A percentile compares a stretch with the other conserved stretches of the same genome.
Evolutionary conservation across 2,888 invertebrate species (phyloP).

Genomic region (Amphipoea lucens): DNA sequence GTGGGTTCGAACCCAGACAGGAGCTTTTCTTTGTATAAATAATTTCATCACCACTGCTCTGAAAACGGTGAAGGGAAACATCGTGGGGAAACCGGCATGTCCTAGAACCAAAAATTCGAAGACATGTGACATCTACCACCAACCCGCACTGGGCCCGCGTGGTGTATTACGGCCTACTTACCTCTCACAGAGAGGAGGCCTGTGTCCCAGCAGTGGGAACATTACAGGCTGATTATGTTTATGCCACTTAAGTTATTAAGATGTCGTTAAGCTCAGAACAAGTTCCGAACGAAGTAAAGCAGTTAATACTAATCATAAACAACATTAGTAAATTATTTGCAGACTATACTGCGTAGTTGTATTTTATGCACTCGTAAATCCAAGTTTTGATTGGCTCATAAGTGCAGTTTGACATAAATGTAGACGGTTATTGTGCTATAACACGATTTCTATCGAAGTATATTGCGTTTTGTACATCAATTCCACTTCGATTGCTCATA

Average conservation of each 20-base stretch:
- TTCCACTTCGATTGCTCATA: conserved; percentile 41
- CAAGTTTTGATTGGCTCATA: conserved; percentile 46
- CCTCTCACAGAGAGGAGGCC: too few relatives aligned
- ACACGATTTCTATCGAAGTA: conserved; percentile 39
- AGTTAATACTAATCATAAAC: conserved; percentile 43
- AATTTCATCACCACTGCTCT: too few relatives aligned
- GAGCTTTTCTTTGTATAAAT: too few relatives aligned
- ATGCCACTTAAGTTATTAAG: conserved; percentile 35
- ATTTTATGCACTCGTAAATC: conserved; percentile 54
- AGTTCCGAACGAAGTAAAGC: conserved; percentile 25
- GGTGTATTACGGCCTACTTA: too few relatives aligned
- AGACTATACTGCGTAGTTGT: conserved; percentile 45
- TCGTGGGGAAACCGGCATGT: too few relatives aligned
- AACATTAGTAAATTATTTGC: conserved; percentile 42
- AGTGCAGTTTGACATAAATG: conserved; percentile 57
- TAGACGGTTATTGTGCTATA: conserved; percentile 44
- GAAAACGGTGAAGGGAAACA: too few relatives aligned
- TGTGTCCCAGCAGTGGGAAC: too few relatives aligned
- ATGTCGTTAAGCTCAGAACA: conserved; percentile 42
- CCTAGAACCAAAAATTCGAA: too few relatives aligned
- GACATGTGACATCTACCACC: too few relatives aligned
- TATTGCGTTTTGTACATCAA: conserved; percentile 49
- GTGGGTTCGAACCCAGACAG: too few relatives aligned
- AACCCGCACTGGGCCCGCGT: too few relatives aligned
- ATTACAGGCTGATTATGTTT: too few relatives aligned